Base-by-base conservation (phyloP, 1,140 invertebrate genomes). In the Drosophila erecta region DNA sequence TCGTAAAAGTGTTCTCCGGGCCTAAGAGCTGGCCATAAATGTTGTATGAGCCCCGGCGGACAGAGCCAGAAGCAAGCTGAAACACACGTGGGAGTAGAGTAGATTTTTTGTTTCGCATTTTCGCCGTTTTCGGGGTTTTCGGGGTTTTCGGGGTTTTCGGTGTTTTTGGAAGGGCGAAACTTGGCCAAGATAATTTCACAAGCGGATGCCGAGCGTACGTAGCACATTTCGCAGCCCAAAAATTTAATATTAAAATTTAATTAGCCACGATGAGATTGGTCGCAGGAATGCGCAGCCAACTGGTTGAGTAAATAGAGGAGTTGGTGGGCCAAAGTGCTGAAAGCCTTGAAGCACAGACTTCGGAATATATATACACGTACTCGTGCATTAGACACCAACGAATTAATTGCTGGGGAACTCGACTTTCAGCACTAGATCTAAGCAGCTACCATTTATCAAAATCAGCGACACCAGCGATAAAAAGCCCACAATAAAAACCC, bases 211-310 rank as follows among this genome's bases (percentile, higher is more conserved):
- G 12, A 47, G 54, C 46, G 41, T 53, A 60, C 40, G 50, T 49
- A 58, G 62, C 46, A 53, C 71, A 80, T 64, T 80, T 60, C 40
- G 61, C 58, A 50, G 75, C 64, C 37, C 59, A 72, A 86, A 86
- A 76, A 87, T 87, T 61, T 76, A 70, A 86, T 79, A 83, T 86
- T 86, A 83, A 86, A 87, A 87, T 83, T 86, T 87, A 86, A 86
- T 86, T 87, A 87, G 79, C 60, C 41, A 15, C 40, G 40, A 58
- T 14, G 57, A 56, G 50, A 73, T 79, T 85, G 58, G 22, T 22
- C 37, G 56, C 8, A 49, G 73, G 60, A 79, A 53, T 78, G 61
- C 57, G 12, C 1, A 33, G 40, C 7, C 30, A n/a, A 50, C 12
- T 37, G 44, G 47, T 50, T 50, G 27, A 35, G 24, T 37, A 30